Evolutionary conservation across 2,888 invertebrate species (phyloP).

Genomic region (Pharmacophagus antenor): DNA sequence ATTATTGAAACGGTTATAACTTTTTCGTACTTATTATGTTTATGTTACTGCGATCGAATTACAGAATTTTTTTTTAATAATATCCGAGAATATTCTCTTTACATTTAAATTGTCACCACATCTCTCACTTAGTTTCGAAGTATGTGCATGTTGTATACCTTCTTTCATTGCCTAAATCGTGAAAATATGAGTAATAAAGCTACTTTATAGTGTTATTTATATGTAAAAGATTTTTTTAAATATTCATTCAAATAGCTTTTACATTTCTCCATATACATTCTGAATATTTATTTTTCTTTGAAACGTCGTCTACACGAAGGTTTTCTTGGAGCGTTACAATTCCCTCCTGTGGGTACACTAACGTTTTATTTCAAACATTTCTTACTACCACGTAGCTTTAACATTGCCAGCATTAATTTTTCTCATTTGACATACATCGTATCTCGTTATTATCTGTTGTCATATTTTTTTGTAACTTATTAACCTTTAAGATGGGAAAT

Average conservation of each 20-base stretch:
- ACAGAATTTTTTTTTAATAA: no score
- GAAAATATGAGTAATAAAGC: no score
- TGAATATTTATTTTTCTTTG: slow-evolving; percentile 11
- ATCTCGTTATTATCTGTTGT: background rate
- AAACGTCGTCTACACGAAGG: slow-evolving; percentile 11
- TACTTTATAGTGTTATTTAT: no score
- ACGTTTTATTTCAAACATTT: slow-evolving; percentile 28
- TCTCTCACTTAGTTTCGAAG: no score
- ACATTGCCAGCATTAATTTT: slow-evolving; percentile 25
- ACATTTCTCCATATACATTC: background rate
- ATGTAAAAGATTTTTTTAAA: background rate
- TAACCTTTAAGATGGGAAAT: slow-evolving; percentile 10
- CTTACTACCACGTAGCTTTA: slow-evolving; percentile 19
- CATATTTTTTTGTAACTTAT: background rate
- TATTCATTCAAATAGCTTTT: background rate
- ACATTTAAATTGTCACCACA: no score
- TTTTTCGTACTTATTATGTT: no score
- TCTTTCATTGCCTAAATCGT: no score
- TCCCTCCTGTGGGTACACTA: slow-evolving; percentile 20
- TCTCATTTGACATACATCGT: slow-evolving; percentile 3
- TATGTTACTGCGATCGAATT: no score
- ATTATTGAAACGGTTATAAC: no score
- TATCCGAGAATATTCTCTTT: no score
- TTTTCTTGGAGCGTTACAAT: slow-evolving; percentile 12
- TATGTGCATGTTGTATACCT: no score